Conservation (phyloP, 92 coral and sea anemone genomes). For the Epizoanthus scotinus region DNA sequence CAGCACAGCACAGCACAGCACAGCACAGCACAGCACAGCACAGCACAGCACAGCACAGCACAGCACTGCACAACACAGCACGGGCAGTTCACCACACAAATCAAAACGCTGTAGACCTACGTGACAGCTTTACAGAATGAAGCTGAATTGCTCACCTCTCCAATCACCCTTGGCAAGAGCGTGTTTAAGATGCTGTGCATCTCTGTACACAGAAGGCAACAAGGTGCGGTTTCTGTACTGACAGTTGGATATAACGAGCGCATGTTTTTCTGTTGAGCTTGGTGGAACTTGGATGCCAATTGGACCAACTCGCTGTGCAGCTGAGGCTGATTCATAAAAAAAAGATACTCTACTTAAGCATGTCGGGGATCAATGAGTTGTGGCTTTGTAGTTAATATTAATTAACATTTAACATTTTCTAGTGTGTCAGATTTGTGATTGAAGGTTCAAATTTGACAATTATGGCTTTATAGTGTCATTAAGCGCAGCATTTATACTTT, state of each 20-base stretch:
- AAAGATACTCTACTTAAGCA: too few relatives aligned
- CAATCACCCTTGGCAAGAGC: slow-evolving; percentile 14
- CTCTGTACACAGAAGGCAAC: not conserved
- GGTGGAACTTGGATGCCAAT: slow-evolving; percentile 34
- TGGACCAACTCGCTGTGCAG: not conserved
- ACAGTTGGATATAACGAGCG: slow-evolving; percentile 50
- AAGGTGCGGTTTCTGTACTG: not conserved
- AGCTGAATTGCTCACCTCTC: not conserved
- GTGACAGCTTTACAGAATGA: not conserved
- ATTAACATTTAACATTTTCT: too few relatives aligned
- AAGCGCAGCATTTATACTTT: too few relatives aligned
- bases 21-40: too few relatives aligned
- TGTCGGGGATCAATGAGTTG: too few relatives aligned
- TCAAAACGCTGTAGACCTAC: not conserved
- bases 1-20: too few relatives aligned
- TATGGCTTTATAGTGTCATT: too few relatives aligned
- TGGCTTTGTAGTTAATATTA: too few relatives aligned
- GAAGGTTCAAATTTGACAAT: too few relatives aligned
- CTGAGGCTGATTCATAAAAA: slow-evolving; percentile 5
- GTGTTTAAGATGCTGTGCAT: slow-evolving; percentile 6
- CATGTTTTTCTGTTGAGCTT: slow-evolving; percentile 22
- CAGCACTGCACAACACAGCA: not conserved
- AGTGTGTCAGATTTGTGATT: too few relatives aligned
- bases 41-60: too few relatives aligned
- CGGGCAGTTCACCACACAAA: not conserved